phyloP scores from a whole-genome alignment of 2,888 invertebrate genomes.

The Tenthredo scrophulariae region DNA sequence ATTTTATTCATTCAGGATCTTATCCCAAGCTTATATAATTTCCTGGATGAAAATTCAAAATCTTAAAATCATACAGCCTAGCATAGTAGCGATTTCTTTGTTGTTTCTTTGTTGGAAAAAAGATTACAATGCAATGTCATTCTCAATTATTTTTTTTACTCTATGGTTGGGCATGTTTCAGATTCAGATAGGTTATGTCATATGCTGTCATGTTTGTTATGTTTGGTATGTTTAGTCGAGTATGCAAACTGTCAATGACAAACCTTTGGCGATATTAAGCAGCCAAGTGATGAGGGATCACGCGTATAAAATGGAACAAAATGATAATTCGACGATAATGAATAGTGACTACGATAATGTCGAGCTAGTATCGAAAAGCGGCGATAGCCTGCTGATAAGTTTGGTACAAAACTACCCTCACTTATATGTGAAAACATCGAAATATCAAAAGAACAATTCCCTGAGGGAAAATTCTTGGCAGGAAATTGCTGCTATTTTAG shows the following conservation, averaged over 20 bases:
- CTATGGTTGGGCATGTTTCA: not conserved
- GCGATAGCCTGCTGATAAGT: conserved; percentile 35
- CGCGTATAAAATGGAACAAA: conserved; percentile 37
- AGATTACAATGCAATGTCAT: not conserved
- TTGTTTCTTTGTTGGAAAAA: not conserved
- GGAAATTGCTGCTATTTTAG: conserved; percentile 27
- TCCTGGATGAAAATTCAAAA: not conserved
- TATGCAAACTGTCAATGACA: not conserved
- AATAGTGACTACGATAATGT: conserved; percentile 14
- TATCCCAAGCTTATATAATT: not conserved
- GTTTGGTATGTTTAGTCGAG: not conserved
- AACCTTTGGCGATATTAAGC: not conserved
- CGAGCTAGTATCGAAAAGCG: conserved; percentile 20
- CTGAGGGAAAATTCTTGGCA: conserved; percentile 19
- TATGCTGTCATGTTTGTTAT: not conserved
- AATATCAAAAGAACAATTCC: not conserved
- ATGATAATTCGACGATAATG: not conserved
- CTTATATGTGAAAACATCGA: conserved; percentile 3
- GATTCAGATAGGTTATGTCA: not conserved
- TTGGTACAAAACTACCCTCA: conserved; percentile 44
- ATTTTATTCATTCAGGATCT: not conserved
- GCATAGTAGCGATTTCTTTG: not conserved
- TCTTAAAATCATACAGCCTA: not conserved
- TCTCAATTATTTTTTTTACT: not conserved
- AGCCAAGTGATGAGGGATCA: conserved; percentile 22